Evolutionary conservation across 2,797 vertebrate genomes (phyloP), one percentile per base, ranked within the genome.

Genomic region (Clarias platycephalus): DNA sequence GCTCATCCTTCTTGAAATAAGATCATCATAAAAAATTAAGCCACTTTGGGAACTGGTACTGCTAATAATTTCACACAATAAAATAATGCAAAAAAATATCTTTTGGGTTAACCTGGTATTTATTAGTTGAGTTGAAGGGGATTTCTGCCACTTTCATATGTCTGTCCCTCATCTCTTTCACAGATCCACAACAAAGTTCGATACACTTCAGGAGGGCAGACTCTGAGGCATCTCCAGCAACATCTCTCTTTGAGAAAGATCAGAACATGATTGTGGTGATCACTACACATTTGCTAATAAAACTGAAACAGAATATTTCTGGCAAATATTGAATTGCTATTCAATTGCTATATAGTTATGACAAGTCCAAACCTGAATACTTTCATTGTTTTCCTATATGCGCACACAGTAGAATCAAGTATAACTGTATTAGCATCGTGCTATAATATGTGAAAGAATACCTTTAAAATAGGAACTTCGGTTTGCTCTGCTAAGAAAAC

Each of bases 81-180:
- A 77, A 77, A 77, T 8, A 66, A 20, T 68, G 63, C n/a, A 58
- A 40, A 67, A 55, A 57, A 78, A 80, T 37, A 63, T 74, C 4
- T 2, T 24, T 6, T 63, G 5, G 1, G 9, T 24, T 20, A 62
- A 97, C 95, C 95, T 97, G 96, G 90, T 97, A 97, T 87, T 97
- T 97, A 89, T 97, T 97, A 88, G 96, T 97, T 62, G 96, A 97
- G 89, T 97, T 97, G 90, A 97, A 97, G 12, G 96, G 96, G 44
- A 97, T 96, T 92, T 97, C 96, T 0, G 94, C 94, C 4, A 95
- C 91, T 85, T 96, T 96, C 76, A 88, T 6, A 24, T 96, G 93
- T 62, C 92, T 91, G 0, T 96, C 95, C 53, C 96, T 92, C 95
- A 96, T 95, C 18, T 94, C 95, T 86, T 91, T 95, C 85, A 97